phyloP scores from a whole-genome alignment of 2,888 invertebrate species.

The Pandemis heparana region DNA sequence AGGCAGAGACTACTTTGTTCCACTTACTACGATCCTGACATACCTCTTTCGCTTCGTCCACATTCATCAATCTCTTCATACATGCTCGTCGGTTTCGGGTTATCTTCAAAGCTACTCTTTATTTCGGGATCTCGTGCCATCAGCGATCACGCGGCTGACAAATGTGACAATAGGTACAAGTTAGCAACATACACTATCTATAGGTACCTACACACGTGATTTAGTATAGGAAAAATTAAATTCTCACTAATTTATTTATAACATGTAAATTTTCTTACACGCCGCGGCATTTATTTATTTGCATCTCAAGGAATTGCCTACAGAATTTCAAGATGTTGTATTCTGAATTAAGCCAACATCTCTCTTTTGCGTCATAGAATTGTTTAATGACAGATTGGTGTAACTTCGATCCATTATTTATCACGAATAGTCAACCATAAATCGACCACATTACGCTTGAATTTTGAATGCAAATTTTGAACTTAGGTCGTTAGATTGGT shows the following conservation, averaged over 20 bases:
- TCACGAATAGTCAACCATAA: neutral
- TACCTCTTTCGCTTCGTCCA: no score
- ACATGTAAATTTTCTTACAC: neutral
- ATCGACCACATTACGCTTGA: neutral
- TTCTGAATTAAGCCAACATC: neutral
- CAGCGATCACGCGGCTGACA: neutral
- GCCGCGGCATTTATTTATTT: neutral
- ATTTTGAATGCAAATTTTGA: neutral
- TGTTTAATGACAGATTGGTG: neutral
- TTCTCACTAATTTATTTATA: neutral
- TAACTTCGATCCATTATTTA: neutral
- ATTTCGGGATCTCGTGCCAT: neutral
- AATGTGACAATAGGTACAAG: constrained; percentile 1
- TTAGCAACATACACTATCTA: neutral
- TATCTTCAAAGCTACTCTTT: neutral
- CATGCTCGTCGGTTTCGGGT: no score
- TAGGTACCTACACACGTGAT: neutral
- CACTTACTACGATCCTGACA: no score
- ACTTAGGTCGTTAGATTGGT: neutral
- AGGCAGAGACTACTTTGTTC: no score
- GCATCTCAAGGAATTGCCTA: neutral
- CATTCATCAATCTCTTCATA: no score
- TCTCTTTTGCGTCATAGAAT: neutral
- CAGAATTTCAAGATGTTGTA: neutral
- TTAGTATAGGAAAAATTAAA: neutral